A percentile compares a stretch with the other conserved stretches of the same genome.
These are phyloP conservation scores for Cercopithecus neglectus DNA, from an alignment of 2,797 vertebrate species.

Conservation along the genomic window DNA sequence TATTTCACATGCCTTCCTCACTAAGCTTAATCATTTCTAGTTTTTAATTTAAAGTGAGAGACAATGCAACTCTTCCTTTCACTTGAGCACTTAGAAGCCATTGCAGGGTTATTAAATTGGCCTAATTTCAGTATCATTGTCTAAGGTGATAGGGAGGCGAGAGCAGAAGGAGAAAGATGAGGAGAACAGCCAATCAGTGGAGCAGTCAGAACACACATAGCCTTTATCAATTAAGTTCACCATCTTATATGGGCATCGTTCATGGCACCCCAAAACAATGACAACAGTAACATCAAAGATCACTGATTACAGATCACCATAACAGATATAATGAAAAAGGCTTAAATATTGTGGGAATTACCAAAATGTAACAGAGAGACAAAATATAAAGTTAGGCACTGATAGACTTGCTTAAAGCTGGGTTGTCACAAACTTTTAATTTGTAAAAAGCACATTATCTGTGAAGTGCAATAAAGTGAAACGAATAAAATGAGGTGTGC, in stretches of 20 bases:
- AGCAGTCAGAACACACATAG: background rate
- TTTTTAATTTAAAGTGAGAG: background rate
- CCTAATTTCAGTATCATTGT: background rate
- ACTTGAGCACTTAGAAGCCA: background rate
- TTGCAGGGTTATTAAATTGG: background rate
- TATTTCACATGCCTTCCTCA: background rate
- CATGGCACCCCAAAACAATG: background rate
- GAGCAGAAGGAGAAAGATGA: background rate
- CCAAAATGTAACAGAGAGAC: background rate
- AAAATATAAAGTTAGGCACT: background rate
- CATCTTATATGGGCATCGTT: background rate
- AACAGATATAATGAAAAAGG: background rate
- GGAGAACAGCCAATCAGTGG: background rate
- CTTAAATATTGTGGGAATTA: background rate
- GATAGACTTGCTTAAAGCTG: background rate
- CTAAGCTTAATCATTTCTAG: background rate
- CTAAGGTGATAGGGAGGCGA: background rate
- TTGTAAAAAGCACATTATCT: background rate
- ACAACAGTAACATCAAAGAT: background rate
- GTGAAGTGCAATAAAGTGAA: background rate
- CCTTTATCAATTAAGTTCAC: background rate
- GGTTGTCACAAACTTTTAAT: background rate
- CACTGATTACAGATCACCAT: background rate
- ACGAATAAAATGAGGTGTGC: background rate
- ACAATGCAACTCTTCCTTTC: background rate